Conservation (phyloP, 1,140 invertebrate species). For the Pseudobourletiella spinata region DNA sequence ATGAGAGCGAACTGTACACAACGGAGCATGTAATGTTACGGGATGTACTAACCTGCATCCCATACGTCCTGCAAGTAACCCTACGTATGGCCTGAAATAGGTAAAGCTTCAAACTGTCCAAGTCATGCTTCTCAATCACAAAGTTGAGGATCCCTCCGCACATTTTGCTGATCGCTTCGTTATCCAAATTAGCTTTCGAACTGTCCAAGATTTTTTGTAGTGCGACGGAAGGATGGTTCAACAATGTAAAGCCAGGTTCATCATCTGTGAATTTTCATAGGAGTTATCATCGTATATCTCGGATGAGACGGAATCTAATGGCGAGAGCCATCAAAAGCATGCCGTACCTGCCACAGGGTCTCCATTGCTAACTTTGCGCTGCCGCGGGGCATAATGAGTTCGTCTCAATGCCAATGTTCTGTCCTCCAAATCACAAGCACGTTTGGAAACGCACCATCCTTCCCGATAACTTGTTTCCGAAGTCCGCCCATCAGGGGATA, state of each 20-base stretch:
- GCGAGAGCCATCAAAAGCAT: neutral
- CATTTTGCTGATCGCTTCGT: conserved; percentile 23
- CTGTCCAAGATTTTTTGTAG: conserved; percentile 45
- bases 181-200: conserved; percentile 1
- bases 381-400: neutral
- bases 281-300: no score
- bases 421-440: neutral
- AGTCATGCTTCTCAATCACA: conserved; percentile 73
- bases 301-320: neutral
- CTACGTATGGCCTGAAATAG: conserved; percentile 75
- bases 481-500: neutral
- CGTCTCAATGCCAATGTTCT: neutral
- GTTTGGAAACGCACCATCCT: neutral
- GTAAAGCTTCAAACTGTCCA: conserved; percentile 65
- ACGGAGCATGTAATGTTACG: no score
- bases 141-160: conserved; percentile 59
- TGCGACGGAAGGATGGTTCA: conserved; percentile 19
- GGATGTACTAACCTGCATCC: conserved; percentile 61
- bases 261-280: neutral
- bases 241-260: conserved; percentile 11
- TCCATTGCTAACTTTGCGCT: conserved; percentile 31
- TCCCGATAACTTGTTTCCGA: neutral
- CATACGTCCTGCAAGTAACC: conserved; percentile 75
- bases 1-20: no score
- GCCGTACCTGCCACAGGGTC: conserved; percentile 11